Conservation (phyloP, 2,113 vertebrate genomes). For the Callipepla squamata region DNA sequence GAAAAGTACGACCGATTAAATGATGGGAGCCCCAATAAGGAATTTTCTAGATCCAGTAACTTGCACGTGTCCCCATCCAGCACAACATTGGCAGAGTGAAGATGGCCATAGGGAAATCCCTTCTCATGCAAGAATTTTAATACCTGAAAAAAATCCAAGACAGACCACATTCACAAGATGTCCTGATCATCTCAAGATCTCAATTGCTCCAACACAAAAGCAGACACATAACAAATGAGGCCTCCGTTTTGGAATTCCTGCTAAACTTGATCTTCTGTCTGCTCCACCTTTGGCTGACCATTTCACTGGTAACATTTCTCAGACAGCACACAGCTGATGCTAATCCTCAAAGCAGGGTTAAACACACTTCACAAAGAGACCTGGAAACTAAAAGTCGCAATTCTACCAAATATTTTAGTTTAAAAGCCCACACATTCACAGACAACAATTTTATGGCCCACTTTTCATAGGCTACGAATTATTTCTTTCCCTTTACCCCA, state of each 20-base stretch:
- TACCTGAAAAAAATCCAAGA: constrained; percentile 74
- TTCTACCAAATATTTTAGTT: background rate
- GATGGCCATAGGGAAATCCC: constrained; percentile 91
- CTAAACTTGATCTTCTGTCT: background rate
- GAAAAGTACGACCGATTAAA: constrained; percentile 87
- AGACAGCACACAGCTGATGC: constrained; percentile 3
- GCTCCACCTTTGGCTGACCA: background rate
- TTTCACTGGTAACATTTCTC: background rate
- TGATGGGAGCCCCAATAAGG: constrained; percentile 91
- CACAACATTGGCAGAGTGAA: constrained; percentile 90
- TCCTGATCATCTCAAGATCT: background rate
- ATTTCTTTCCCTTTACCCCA: background rate
- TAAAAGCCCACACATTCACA: background rate
- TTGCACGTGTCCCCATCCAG: constrained; percentile 90
- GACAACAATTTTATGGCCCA: background rate
- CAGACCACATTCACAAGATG: background rate
- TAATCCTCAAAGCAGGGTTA: background rate
- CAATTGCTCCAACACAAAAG: background rate
- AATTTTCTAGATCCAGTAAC: constrained; percentile 92
- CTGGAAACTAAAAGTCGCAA: background rate
- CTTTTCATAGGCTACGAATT: background rate
- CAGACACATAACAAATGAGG: background rate
- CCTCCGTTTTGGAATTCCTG: background rate
- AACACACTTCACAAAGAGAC: background rate
- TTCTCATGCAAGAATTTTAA: constrained; percentile 93